Evolutionary conservation across 2,797 vertebrate species (phyloP).

Genomic region (Malurus splendens): DNA sequence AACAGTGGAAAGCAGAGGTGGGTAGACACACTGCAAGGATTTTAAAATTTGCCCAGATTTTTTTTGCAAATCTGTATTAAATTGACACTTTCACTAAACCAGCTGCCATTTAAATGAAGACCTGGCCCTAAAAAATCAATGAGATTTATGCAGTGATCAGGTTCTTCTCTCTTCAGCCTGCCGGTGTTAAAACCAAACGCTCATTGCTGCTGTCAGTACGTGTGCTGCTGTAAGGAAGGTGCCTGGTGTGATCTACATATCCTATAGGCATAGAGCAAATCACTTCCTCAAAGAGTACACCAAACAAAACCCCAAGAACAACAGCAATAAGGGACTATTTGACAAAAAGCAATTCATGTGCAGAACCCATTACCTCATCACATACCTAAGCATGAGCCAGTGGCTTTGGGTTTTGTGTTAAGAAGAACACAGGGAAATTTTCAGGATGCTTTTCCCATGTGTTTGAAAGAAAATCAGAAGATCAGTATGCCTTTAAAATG

Average conservation of each 20-base stretch:
- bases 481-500: constrained; percentile 33
- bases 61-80: not conserved
- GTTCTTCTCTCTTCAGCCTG: not conserved
- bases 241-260: not conserved
- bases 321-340: not conserved
- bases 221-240: not conserved
- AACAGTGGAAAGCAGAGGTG: not conserved
- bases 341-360: constrained; percentile 29
- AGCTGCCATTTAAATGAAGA: not conserved
- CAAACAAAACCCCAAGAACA: constrained; percentile 21
- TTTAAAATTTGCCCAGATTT: not conserved
- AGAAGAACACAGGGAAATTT: constrained; percentile 2
- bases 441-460: constrained; percentile 15
- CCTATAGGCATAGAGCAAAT: not conserved
- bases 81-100: not conserved
- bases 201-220: not conserved
- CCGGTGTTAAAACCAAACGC: not conserved
- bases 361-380: constrained; percentile 14
- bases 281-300: not conserved
- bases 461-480: not conserved
- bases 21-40: not conserved
- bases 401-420: constrained; percentile 15
- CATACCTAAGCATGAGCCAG: not conserved
- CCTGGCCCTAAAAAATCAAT: not conserved
- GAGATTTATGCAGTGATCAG: not conserved